Percentiles rank a stretch among this genome's conserved stretches.
Conservation (phyloP, 2,888 invertebrate genomes). For the Thymelicus lineola region DNA sequence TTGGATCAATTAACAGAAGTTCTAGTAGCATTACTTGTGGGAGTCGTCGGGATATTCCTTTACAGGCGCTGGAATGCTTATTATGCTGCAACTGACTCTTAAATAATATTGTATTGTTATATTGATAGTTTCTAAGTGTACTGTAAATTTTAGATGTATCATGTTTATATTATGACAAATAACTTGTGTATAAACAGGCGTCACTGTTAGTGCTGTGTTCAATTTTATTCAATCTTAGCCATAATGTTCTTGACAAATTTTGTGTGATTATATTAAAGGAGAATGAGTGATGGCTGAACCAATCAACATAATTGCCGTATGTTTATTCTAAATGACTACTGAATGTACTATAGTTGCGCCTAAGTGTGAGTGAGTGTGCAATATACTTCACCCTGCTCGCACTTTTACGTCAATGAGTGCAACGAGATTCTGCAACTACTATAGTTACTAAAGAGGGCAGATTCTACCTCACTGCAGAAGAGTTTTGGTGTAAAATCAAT, state of each 20-base stretch:
- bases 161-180: conserved; percentile 24
- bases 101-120: conserved; percentile 13
- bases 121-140: conserved; percentile 30
- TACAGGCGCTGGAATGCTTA: conserved; percentile 73
- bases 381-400: too few relatives aligned
- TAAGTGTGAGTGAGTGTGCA: too few relatives aligned
- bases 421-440: too few relatives aligned
- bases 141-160: conserved; percentile 32
- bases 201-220: conserved; percentile 1
- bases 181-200: conserved; percentile 8
- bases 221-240: neutral
- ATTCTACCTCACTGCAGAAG: too few relatives aligned
- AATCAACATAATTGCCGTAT: neutral
- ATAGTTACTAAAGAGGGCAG: too few relatives aligned
- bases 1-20: conserved; percentile 77
- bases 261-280: neutral
- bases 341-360: too few relatives aligned
- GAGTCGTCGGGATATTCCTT: conserved; percentile 75
- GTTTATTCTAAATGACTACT: neutral
- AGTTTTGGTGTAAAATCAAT: too few relatives aligned
- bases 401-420: too few relatives aligned
- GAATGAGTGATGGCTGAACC: neutral
- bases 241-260: neutral
- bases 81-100: conserved; percentile 43
- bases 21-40: conserved; percentile 72